These are phyloP conservation scores for Lasioglossum morio DNA, from an alignment of 2,888 invertebrate species.

Conservation along the genomic window DNA sequence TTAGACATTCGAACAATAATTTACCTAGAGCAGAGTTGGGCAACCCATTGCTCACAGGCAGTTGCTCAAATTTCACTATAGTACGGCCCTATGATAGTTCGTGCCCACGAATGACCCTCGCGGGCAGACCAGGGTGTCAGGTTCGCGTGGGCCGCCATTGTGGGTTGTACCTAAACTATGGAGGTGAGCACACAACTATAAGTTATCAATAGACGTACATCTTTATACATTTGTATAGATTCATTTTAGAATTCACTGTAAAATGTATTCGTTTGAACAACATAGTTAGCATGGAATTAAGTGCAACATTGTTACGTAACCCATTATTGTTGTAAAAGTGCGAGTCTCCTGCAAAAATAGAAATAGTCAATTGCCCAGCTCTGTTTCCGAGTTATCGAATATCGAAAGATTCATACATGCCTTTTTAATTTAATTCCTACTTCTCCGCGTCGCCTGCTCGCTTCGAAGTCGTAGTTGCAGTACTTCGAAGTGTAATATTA, in stretches of 20 bases:
- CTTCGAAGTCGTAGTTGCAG: background rate
- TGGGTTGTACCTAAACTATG: background rate
- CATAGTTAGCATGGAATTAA: background rate
- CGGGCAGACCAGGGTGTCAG: background rate
- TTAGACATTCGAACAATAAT: background rate
- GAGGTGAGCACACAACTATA: background rate
- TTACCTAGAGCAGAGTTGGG: background rate
- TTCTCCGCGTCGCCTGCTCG: background rate
- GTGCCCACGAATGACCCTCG: background rate
- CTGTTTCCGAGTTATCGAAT: background rate
- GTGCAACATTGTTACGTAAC: background rate
- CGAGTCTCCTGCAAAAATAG: background rate
- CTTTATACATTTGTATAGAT: background rate
- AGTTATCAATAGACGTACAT: background rate
- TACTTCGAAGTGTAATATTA: conserved; percentile 10
- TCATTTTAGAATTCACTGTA: no score
- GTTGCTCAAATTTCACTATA: background rate
- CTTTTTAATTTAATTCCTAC: background rate
- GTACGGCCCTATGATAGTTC: background rate
- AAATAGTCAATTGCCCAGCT: conserved; percentile 3
- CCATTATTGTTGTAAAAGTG: background rate
- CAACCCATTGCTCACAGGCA: background rate
- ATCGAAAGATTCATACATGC: background rate
- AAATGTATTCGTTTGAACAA: background rate
- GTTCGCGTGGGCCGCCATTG: background rate